Base-by-base conservation (phyloP, 2,797 vertebrate genomes). In the Sebastes matsubarae region DNA sequence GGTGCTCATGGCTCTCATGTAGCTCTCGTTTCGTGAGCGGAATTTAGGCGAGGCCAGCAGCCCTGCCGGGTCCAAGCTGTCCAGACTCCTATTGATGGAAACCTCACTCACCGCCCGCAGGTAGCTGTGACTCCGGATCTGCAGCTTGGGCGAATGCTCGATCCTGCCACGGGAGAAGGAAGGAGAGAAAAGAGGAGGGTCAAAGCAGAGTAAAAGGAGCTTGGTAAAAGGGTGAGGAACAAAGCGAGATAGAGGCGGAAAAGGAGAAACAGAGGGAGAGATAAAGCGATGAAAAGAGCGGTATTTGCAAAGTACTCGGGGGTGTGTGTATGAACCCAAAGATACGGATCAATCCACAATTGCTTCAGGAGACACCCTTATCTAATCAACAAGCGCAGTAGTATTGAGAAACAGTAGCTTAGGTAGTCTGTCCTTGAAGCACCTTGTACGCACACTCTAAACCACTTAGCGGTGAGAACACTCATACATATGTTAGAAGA, bases 1-100 rank as follows among this genome's bases (percentile, higher is more conserved):
- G 94, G 98, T 99, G 94, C 98, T 99, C 98, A 99, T 99, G 91
- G 98, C 98, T 90, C 98, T 96, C 98, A 99, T 99, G 96, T 99
- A 99, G 95, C 98, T 99, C 92, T 99, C 98, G 0, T 99, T 99
- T 94, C 98, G 96, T 75, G 98, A 99, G 90, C 98, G 98, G 94
- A 99, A 99, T 95, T 99, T 99, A 72, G 98, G 98, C 8, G 98
- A 99, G 0, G 97, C 97, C 92, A 99, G 96, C 92, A 99, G 93
- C 89, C 93, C 94, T 68, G 94, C 95, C 69, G 30, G 98, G 97
- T 99, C 98, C 92, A 99, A 95, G 93, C 97, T 99, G 95, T 99
- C 98, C 96, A 99, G 94, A 94, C 98, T 99, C 83, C 97, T 96
- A 93, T 99, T 99, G 96, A 99, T 99, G 91, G 98, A 99, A 88